Evolutionary conservation across 2,888 invertebrate genomes (phyloP).

Genomic region (Epinotia demarniana): DNA sequence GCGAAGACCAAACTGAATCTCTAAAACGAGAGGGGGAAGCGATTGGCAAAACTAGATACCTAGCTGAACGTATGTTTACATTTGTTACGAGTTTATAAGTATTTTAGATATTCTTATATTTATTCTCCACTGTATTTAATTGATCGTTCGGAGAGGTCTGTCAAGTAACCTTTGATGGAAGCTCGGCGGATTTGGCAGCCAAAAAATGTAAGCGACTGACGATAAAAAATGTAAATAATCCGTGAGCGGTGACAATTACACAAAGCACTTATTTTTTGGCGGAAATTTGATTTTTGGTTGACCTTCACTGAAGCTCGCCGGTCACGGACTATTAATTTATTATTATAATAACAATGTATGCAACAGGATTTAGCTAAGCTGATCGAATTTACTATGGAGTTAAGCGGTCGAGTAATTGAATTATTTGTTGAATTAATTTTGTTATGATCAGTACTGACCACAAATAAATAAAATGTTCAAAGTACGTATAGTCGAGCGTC

Average conservation of each 20-base stretch:
- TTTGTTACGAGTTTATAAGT: conserved; percentile 86
- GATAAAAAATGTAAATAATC: conserved; percentile 64
- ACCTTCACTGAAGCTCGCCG: conserved; percentile 58
- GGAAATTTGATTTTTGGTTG: conserved; percentile 50
- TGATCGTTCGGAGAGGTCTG: conserved; percentile 70
- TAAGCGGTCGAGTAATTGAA: conserved; percentile 79
- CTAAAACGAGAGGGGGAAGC: conserved; percentile 66
- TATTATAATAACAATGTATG: conserved; percentile 57
- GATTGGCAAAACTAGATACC: conserved; percentile 69
- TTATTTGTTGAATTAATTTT: conserved; percentile 72
- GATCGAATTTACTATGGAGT: conserved; percentile 84
- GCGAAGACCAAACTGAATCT: conserved; percentile 65
- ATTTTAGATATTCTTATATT: conserved; percentile 90
- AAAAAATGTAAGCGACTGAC: conserved; percentile 72
- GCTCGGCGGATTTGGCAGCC: conserved; percentile 52
- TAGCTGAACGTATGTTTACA: conserved; percentile 82
- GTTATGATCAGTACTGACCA: conserved; percentile 74
- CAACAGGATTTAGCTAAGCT: conserved; percentile 75
- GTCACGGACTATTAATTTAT: conserved; percentile 61
- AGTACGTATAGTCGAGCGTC: conserved; percentile 70
- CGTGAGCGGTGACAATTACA: conserved; percentile 62
- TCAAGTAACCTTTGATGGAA: conserved; percentile 56
- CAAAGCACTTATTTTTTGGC: conserved; percentile 55
- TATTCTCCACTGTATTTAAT: conserved; percentile 85
- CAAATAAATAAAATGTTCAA: conserved; percentile 71